Conservation (phyloP, 1,140 invertebrate genomes). For the Dolichoris vasculosae region DNA sequence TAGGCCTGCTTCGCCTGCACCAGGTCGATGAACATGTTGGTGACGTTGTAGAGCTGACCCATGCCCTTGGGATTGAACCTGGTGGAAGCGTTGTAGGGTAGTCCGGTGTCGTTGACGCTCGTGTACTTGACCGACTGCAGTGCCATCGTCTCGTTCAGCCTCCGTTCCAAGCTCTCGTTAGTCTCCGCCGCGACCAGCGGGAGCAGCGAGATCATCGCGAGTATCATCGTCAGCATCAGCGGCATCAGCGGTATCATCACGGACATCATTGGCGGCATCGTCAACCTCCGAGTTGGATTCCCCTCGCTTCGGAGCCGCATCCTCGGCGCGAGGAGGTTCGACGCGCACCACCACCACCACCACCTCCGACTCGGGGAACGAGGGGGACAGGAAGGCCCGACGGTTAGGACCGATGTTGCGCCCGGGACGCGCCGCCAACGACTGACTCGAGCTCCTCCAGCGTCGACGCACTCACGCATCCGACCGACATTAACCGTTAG, state of each 20-base stretch:
- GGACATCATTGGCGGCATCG: not conserved
- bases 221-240: not conserved
- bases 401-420: not conserved
- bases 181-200: conserved; percentile 50
- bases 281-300: too few relatives aligned
- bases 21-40: conserved; percentile 78
- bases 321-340: not conserved
- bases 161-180: conserved; percentile 72
- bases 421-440: conserved; percentile 19
- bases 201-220: not conserved
- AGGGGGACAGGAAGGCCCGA: not conserved
- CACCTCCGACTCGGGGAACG: not conserved
- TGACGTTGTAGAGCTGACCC: conserved; percentile 81
- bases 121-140: conserved; percentile 71
- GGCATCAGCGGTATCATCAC: not conserved
- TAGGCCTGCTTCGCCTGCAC: conserved; percentile 74
- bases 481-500: not conserved
- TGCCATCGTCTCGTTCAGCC: conserved; percentile 71
- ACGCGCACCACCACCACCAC: not conserved
- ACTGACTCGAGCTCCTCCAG: not conserved
- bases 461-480: not conserved
- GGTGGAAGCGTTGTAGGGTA: conserved; percentile 76
- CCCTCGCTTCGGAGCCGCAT: not conserved
- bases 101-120: conserved; percentile 65
- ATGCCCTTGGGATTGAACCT: conserved; percentile 80